These are phyloP conservation scores for Sitta carolinensis DNA, from an alignment of 2,797 vertebrate genomes.

Conservation along the genomic window DNA sequence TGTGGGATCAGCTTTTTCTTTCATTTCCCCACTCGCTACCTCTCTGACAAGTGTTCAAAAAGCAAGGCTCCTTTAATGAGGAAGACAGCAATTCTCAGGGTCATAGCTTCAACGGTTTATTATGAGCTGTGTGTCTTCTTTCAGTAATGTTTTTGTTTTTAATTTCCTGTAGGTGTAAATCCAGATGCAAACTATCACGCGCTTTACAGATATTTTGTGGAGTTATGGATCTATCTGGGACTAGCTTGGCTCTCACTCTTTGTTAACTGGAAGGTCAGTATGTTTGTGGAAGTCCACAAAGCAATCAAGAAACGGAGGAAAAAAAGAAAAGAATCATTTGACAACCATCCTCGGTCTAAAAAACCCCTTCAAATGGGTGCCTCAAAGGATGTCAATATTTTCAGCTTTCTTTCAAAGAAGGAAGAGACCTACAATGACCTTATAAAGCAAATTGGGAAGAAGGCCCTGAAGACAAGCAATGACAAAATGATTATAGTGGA, in stretches of 20 bases:
- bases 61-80: background rate
- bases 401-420: slow-evolving; percentile 94
- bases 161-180: slow-evolving; percentile 85
- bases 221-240: slow-evolving; percentile 98
- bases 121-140: background rate
- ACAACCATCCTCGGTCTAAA: slow-evolving; percentile 84
- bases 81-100: background rate
- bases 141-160: slow-evolving; percentile 8
- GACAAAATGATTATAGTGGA: slow-evolving; percentile 85
- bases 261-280: slow-evolving; percentile 98
- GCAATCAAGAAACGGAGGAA: slow-evolving; percentile 96
- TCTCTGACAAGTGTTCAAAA: background rate
- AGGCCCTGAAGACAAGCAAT: slow-evolving; percentile 80
- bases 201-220: slow-evolving; percentile 97
- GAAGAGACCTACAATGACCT: slow-evolving; percentile 94
- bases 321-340: slow-evolving; percentile 89
- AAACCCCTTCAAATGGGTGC: slow-evolving; percentile 79
- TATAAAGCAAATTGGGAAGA: slow-evolving; percentile 93
- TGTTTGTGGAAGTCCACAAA: slow-evolving; percentile 98
- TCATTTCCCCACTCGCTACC: background rate
- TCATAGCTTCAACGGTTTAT: background rate
- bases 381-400: slow-evolving; percentile 91
- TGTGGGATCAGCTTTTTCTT: background rate
- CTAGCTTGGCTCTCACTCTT: slow-evolving; percentile 97
- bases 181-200: slow-evolving; percentile 89